A percentile compares a stretch with the other conserved stretches of the same genome.
phyloP scores from a whole-genome alignment of 2,113 vertebrate species.

The Gallinago media region DNA sequence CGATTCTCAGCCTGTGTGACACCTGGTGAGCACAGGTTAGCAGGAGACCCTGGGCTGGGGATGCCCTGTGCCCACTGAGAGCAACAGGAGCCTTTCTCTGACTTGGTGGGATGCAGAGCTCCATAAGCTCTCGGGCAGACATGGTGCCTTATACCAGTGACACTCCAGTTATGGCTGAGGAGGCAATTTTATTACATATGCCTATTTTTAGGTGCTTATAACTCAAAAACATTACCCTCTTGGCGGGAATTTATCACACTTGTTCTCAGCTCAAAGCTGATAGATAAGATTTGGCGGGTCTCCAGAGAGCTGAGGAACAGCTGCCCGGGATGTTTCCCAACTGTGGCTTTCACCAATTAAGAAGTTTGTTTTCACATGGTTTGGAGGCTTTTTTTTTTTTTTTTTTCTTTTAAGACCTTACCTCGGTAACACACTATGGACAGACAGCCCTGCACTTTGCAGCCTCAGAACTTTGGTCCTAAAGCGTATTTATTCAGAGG shows the following conservation, averaged over 20 bases:
- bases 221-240: conserved; percentile 20
- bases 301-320: conserved; percentile 40
- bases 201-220: conserved; percentile 45
- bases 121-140: neutral
- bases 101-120: neutral
- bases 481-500: neutral
- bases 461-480: neutral
- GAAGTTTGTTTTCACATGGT: conserved; percentile 47
- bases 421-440: fast-evolving
- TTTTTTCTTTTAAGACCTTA: neutral
- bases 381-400: neutral
- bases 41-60: neutral
- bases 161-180: neutral
- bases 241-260: conserved; percentile 40
- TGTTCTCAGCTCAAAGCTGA: conserved; percentile 39
- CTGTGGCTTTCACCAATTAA: conserved; percentile 21
- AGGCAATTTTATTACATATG: neutral
- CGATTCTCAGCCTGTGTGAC: neutral
- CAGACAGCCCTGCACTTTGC: fast-evolving
- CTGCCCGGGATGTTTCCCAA: conserved; percentile 48
- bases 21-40: neutral
- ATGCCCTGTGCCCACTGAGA: fast-evolving
- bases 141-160: neutral
- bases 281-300: neutral
- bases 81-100: neutral